Evolutionary conservation across 1,140 invertebrate genomes (phyloP), one percentile per base, ranked within the genome.

Genomic region (Bursaphelenchus mucronatus): DNA sequence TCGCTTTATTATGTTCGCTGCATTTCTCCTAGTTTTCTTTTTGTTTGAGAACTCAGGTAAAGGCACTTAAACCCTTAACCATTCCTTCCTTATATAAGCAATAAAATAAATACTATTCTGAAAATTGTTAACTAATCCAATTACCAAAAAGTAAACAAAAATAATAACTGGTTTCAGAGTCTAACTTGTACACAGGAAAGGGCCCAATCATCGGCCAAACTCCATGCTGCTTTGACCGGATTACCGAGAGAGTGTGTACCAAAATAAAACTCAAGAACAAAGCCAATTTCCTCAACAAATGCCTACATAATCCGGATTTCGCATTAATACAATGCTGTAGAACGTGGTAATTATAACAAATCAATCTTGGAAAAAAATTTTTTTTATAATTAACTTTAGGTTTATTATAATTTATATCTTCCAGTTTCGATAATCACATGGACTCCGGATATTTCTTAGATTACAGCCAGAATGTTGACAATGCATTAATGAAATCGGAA

Each of bases 311-410:
- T 55, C 41, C 76, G 8, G 75, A 77, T 50, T 77, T 77, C 55
- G 73, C 73, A 3, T 65, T 77, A 5, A 72, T 78, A 44, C 75
- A 77, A 44, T 77, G 75, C 50, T 77, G 75, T 51, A 50, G 52
- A 43, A 63, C 69, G 0, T 77, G 75, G 74, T 76, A 58, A 57
- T 39, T 50, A 19, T 8, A 13, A 10, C 39, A 41, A 70, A 69
- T 13, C 66, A n/a, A 61, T 61, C n/a, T 8, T 4, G 8, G 1
- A 19, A 63, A 64, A 40, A 2, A 68, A 61, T 19, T 40, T 74
- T 11, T 65, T n/a, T 13, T n/a, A 30, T 40, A 45, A 54, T n/a
- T 30, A 70, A 9, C 19, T 1, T 1, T 11, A 41, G 47, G 40
- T n/a, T 44, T 3, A 1, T 40, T 7, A 50, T 44, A 45, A n/a